Conservation (phyloP, 2,888 invertebrate species). For the Rhodophaea formosa region DNA sequence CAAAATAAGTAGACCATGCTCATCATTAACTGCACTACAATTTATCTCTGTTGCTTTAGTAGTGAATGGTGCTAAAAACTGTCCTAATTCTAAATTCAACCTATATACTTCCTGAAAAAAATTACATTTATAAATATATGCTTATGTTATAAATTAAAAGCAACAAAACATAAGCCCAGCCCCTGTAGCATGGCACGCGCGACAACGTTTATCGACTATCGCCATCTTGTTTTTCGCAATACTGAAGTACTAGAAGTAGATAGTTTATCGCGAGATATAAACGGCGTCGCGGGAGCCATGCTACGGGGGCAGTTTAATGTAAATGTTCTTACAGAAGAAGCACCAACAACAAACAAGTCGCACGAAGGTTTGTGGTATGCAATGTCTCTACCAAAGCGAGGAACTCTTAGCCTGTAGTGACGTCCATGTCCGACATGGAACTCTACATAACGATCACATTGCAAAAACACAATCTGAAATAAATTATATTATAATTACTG, state of each 20-base stretch:
- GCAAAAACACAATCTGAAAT: constrained; percentile 91
- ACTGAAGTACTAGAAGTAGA: no score
- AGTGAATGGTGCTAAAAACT: constrained; percentile 92
- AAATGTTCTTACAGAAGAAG: constrained; percentile 83
- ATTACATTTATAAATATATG: background rate
- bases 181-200: no score
- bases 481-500: background rate
- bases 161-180: background rate
- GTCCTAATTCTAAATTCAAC: constrained; percentile 96
- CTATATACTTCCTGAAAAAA: constrained; percentile 92
- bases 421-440: constrained; percentile 97
- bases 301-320: background rate
- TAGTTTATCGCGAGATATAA: no score
- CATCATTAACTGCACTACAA: constrained; percentile 91
- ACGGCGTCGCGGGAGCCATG: no score
- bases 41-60: constrained; percentile 89
- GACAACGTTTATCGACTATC: no score
- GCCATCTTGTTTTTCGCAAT: no score
- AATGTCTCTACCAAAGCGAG: constrained; percentile 97
- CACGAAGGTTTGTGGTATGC: constrained; percentile 93
- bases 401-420: constrained; percentile 94
- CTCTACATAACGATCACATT: constrained; percentile 92
- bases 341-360: constrained; percentile 96
- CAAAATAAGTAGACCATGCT: constrained; percentile 91
- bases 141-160: no score